A percentile compares a stretch with the other conserved stretches of the same genome.
These are phyloP conservation scores for Microtus pennsylvanicus DNA, from an alignment of 2,113 vertebrate genomes.

Conservation along the genomic window DNA sequence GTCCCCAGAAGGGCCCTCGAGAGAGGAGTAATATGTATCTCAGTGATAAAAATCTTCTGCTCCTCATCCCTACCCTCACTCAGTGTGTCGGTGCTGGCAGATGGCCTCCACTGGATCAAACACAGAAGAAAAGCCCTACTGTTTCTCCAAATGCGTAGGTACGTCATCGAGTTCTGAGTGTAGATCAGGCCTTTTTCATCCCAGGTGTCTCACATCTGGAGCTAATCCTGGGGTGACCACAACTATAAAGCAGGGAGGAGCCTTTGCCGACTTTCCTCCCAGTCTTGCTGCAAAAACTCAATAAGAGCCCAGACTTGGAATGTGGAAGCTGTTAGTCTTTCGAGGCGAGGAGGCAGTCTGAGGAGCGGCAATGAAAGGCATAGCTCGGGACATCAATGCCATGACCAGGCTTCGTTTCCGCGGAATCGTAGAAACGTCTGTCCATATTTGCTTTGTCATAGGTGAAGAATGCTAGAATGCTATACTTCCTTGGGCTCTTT, in stretches of 20 bases:
- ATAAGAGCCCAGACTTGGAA: constrained; percentile 37
- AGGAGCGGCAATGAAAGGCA: constrained; percentile 26
- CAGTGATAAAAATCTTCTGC: constrained; percentile 67
- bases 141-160: constrained; percentile 68
- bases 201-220: constrained; percentile 82
- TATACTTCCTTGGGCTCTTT: background rate
- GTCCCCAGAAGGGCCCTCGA: constrained; percentile 53
- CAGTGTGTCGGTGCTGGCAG: constrained; percentile 53
- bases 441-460: background rate
- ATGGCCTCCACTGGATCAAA: constrained; percentile 72
- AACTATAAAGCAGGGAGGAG: constrained; percentile 37
- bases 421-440: background rate
- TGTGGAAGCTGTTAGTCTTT: constrained; percentile 3
- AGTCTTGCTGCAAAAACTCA: constrained; percentile 41
- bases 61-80: constrained; percentile 54
- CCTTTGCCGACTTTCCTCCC: constrained; percentile 18
- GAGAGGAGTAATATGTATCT: constrained; percentile 66
- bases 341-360: background rate
- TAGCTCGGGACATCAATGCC: background rate
- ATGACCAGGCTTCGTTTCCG: background rate
- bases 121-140: constrained; percentile 49
- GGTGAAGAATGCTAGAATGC: constrained; percentile 12
- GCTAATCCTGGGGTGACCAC: constrained; percentile 60
- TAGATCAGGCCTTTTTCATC: constrained; percentile 38
- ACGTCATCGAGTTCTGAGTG: constrained; percentile 4